Evolutionary conservation across 2,888 invertebrate species (phyloP).

Genomic region (Melieria omissa): DNA sequence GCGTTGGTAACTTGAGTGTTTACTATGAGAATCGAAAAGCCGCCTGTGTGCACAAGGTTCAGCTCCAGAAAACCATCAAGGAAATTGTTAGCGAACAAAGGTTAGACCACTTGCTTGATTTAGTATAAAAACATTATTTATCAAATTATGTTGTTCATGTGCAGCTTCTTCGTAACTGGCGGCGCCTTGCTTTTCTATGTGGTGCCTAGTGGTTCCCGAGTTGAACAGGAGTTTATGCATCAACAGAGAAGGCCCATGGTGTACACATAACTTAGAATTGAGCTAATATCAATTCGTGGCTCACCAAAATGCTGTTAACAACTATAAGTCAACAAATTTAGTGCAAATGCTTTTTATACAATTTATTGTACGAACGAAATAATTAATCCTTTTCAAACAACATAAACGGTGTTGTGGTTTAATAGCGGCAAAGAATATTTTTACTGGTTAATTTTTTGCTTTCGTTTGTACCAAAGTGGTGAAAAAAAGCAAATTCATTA

Average conservation of each 20-base stretch:
- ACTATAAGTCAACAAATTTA: no score
- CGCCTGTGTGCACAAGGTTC: slow-evolving; percentile 71
- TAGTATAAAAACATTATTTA: not conserved
- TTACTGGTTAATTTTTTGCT: no score
- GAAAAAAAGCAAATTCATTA: no score
- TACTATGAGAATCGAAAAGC: slow-evolving; percentile 79
- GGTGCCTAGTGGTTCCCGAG: slow-evolving; percentile 56
- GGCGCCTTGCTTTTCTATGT: slow-evolving; percentile 64
- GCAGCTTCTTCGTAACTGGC: slow-evolving; percentile 61
- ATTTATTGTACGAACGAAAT: no score
- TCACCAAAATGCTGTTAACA: no score
- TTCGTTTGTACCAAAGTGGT: no score
- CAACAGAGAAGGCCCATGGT: slow-evolving; percentile 56
- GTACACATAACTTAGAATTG: slow-evolving; percentile 43
- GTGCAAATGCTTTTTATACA: no score
- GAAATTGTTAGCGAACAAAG: slow-evolving; percentile 71
- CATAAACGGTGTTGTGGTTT: no score
- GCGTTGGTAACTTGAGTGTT: slow-evolving; percentile 71
- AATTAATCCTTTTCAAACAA: no score
- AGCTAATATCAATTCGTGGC: not conserved
- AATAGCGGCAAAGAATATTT: no score
- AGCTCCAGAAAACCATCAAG: slow-evolving; percentile 70
- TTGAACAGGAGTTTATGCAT: slow-evolving; percentile 61
- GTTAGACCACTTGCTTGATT: slow-evolving; percentile 42
- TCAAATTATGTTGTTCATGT: slow-evolving; percentile 23